Conservation (phyloP, 2,888 invertebrate genomes). For the Anoplius nigerrimus region DNA sequence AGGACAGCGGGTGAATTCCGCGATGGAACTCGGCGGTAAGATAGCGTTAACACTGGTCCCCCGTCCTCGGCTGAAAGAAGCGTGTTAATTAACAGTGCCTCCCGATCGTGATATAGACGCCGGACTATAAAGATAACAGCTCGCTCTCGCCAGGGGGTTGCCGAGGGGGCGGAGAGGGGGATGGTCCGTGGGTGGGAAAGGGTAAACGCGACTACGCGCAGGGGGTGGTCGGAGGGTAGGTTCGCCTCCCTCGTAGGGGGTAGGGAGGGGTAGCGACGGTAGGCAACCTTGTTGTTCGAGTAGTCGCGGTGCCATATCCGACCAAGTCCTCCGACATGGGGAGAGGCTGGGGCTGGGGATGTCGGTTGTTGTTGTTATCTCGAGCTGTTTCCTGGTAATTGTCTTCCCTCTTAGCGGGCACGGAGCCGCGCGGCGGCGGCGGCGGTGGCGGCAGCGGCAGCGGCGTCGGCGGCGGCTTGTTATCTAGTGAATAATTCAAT, state of each 20-base stretch:
- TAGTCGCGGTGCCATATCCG: slow-evolving; percentile 52
- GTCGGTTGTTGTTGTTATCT: slow-evolving; percentile 71
- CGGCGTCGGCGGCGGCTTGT: slow-evolving; percentile 59
- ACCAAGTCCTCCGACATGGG: slow-evolving; percentile 43
- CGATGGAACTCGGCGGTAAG: too few relatives aligned
- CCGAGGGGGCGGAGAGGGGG: too few relatives aligned
- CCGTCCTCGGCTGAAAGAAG: slow-evolving; percentile 52
- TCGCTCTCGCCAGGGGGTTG: too few relatives aligned
- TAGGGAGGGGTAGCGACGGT: slow-evolving; percentile 13
- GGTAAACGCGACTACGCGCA: too few relatives aligned
- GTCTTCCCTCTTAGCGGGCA: slow-evolving; percentile 65
- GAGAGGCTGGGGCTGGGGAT: slow-evolving; percentile 48
- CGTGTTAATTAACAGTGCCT: slow-evolving; percentile 62
- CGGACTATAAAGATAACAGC: slow-evolving; percentile 68
- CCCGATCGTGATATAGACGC: slow-evolving; percentile 59
- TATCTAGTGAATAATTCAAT: slow-evolving; percentile 74
- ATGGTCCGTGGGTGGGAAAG: slow-evolving; percentile 37
- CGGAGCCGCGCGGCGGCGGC: slow-evolving; percentile 37
- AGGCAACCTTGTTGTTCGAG: slow-evolving; percentile 48
- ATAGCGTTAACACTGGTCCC: not conserved
- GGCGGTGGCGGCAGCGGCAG: slow-evolving; percentile 50
- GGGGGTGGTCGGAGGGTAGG: not conserved
- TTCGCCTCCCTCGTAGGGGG: slow-evolving; percentile 32
- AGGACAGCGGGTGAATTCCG: too few relatives aligned
- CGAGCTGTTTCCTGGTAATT: slow-evolving; percentile 73